Evolutionary conservation across 2,113 vertebrate genomes (phyloP), one percentile per base, ranked within the genome.

Genomic region (Amphilophus citrinellus): DNA sequence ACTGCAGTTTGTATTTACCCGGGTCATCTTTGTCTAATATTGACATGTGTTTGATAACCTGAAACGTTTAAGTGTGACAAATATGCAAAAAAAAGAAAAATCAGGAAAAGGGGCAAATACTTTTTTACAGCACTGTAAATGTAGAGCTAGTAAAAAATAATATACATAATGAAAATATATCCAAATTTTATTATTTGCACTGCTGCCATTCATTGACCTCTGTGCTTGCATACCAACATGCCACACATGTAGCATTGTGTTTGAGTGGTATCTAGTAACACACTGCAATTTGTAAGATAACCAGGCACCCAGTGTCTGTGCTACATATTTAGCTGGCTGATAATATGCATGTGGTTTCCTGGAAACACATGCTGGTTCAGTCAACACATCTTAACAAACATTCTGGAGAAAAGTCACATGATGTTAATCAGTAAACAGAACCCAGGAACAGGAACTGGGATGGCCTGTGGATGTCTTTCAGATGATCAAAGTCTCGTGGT

Each of bases 381-480:
- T 59, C 63, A 62, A 65, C 84, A 32, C n/a, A 15, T 77, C 84
- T 84, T 60, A 7, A 44, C 61, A 90, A 85, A 92, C 84, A 89
- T 88, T 87, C 86, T 73, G 80, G 59, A 20, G 35, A 88, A 76
- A 47, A 53, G 60, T 89, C 88, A 86, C 84, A 82, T 78, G 88
- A 83, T 32, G 32, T 56, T 20, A 37, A 84, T 24, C 80, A 76
- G 76, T 57, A 82, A 84, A 84, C 80, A 18, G 10, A 63, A 61
- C 68, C 35, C 11, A 5, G 44, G 37, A 75, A 83, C 89, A 86
- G 84, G 89, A 90, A 91, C 79, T 66, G 39, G 76, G 27, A 35
- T 73, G 18, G 79, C 62, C 47, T 3, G 15, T 76, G 85, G 87
- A 79, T 79, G 82, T 87, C 30, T 87, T 53, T 61, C 35, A 79